Percentiles rank a stretch among this genome's conserved stretches.
Conservation (phyloP, 2,113 vertebrate genomes). For the Epinephelus moara region DNA sequence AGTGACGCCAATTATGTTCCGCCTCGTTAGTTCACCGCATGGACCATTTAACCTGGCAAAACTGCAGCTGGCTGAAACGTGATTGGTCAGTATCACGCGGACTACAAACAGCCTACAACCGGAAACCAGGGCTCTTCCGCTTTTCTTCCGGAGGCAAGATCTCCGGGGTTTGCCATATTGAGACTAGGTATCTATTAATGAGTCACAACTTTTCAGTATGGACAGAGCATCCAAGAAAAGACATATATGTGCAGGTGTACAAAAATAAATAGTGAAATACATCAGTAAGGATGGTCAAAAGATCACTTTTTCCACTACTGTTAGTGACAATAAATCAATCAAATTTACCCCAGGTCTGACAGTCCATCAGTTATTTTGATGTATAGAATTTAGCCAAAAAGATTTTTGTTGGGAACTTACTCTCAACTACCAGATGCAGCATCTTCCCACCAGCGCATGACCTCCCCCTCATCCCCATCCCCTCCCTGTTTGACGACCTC, state of each 20-base stretch:
- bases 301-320: neutral
- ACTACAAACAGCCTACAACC: no score
- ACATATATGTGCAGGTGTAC: neutral
- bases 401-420: neutral
- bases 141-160: no score
- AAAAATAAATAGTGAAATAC: neutral
- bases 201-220: neutral
- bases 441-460: neutral
- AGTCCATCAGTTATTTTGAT: neutral
- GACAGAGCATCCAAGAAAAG: neutral
- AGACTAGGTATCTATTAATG: neutral
- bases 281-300: neutral
- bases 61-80: no score
- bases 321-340: neutral
- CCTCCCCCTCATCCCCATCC: no score
- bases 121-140: no score
- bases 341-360: neutral
- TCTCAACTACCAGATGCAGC: neutral
- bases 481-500: neutral
- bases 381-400: neutral
- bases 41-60: no score
- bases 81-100: no score
- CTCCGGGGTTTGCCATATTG: no score
- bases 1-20: no score
- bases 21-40: no score